Base-by-base conservation (phyloP, 2,797 vertebrate species). In the Argentina silus region DNA sequence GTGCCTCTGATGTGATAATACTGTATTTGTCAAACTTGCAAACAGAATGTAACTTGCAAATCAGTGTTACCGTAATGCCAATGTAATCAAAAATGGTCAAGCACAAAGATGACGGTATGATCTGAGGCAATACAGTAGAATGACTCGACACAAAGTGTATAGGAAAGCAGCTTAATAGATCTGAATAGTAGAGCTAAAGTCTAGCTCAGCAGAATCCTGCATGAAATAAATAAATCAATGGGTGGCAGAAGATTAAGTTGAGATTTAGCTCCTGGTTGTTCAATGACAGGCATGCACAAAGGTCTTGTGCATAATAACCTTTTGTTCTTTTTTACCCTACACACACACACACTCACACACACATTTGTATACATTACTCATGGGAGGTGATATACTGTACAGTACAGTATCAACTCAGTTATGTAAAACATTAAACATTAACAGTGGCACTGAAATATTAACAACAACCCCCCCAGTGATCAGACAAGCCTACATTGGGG, bases 201-300 rank as follows among this genome's bases (percentile, higher is more conserved):
- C 36, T 9, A 11, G n/a, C 23, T 69, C 42, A 17, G 71, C 50
- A 55, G 17, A 61, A n/a, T 36, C 5, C 57, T 42, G 27, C 44
- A 19, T 36, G 14, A 23, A 68, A 5, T 2, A 6, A 43, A 17
- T 48, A 14, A 56, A 67, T 67, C 55, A 67, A 57, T 72, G 47
- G 4, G 23, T 66, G 45, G 75, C 88, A 87, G 72, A 87, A 81
- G 61, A 84, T 87, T 90, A 86, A 85, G 15, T 78, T 36, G 14
- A 7, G 77, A 50, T 83, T 80, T 59, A 57, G 15, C 73, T 72
- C 67, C 76, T 75, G 72, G 74, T 63, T 81, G 59, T 79, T 78
- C 51, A 23, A 17, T 50, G 17, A 67, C 36, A 56, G 5, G 1
- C 44, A 47, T 17, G 15, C 48, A 62, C 9, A 66, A 8, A 17